These are phyloP conservation scores for Tarsius wallacei DNA, from an alignment of 2,797 vertebrate genomes.

Conservation along the genomic window DNA sequence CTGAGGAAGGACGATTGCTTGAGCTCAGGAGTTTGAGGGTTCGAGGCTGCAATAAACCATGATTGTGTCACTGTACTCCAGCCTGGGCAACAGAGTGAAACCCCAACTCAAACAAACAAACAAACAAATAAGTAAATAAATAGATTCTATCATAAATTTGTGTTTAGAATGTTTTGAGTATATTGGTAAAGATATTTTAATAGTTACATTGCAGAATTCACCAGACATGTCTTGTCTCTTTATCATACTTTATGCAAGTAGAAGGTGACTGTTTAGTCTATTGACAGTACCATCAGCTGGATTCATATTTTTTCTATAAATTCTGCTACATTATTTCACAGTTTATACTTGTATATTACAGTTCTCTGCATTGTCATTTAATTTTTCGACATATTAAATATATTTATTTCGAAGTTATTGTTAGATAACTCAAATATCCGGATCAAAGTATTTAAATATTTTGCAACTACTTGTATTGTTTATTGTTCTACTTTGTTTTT, in stretches of 20 bases:
- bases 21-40: too few species aligned
- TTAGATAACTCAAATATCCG: neutral
- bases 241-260: neutral
- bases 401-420: neutral
- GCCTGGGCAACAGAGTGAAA: too few species aligned
- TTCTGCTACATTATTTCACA: neutral
- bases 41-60: too few species aligned
- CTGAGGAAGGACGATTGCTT: too few species aligned
- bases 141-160: neutral
- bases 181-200: neutral
- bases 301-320: neutral
- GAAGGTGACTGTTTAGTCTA: neutral
- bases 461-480: neutral
- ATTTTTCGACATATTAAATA: neutral
- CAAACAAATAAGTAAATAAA: too few species aligned
- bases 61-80: too few species aligned
- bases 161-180: neutral
- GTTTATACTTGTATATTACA: neutral
- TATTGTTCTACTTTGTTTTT: neutral
- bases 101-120: too few species aligned
- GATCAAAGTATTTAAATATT: neutral
- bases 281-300: neutral
- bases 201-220: neutral
- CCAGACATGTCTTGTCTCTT: neutral
- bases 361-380: neutral